phyloP scores from a whole-genome alignment of 2,113 vertebrate species.

The Triplophysa tibetana region DNA sequence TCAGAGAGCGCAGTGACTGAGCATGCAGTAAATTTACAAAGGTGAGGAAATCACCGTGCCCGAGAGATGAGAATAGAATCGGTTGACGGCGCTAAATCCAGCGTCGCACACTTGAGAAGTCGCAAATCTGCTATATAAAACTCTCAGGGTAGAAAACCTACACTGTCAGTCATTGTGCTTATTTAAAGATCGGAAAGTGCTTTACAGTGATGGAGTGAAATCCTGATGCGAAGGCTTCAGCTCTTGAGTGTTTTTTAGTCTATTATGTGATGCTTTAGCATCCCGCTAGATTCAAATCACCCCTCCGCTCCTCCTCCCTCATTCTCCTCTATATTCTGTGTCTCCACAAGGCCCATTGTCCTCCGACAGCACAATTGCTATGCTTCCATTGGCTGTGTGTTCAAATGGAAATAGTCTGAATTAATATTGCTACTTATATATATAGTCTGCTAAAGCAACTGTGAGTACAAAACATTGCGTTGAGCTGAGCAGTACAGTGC shows the following conservation, averaged over 20 bases:
- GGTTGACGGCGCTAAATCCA: not conserved
- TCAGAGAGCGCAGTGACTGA: not conserved
- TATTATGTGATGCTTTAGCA: conserved; percentile 42
- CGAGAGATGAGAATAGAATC: not conserved
- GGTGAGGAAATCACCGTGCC: not conserved
- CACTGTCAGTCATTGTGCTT: not conserved
- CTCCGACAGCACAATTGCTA: conserved; percentile 49
- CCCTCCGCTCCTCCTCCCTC: not conserved
- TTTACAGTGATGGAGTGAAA: conserved; percentile 33
- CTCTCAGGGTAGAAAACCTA: not conserved
- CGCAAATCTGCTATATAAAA: conserved; percentile 5
- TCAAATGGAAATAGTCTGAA: conserved; percentile 44
- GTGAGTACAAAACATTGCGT: too few relatives aligned
- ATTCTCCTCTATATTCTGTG: conserved; percentile 31
- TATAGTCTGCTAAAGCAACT: too few relatives aligned
- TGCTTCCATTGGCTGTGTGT: conserved; percentile 15
- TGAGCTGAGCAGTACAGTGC: too few relatives aligned
- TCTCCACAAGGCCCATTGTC: conserved; percentile 43
- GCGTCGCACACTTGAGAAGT: not conserved
- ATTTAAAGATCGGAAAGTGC: not conserved
- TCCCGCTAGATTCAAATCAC: conserved; percentile 27
- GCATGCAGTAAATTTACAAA: conserved; percentile 3
- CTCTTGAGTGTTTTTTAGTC: conserved; percentile 33
- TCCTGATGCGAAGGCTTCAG: conserved; percentile 14
- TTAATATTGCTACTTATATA: conserved; percentile 40